A percentile compares a stretch with the other conserved stretches of the same genome.
phyloP scores from a whole-genome alignment of 1,140 invertebrate species.

The Mercenaria mercenaria region DNA sequence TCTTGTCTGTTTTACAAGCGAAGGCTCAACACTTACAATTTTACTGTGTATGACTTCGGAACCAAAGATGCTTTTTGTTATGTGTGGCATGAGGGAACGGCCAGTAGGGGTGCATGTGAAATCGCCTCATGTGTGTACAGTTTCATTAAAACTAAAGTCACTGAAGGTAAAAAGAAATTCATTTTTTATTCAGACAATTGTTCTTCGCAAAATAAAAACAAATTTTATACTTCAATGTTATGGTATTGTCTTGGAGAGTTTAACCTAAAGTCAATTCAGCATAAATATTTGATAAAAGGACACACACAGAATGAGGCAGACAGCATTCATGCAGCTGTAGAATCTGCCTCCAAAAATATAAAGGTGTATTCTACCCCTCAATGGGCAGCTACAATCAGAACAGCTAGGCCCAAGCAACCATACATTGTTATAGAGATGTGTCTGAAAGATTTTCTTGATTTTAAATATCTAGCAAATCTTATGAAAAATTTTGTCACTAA shows the following conservation, averaged over 20 bases:
- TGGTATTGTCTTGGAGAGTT: neutral
- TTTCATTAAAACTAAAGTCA: neutral
- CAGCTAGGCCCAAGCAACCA: neutral
- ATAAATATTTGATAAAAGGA: slow-evolving; percentile 11
- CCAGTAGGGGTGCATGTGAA: slow-evolving; percentile 2
- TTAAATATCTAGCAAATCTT: neutral
- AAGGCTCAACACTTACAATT: slow-evolving; percentile 38
- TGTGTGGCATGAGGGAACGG: neutral
- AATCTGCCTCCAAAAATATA: neutral
- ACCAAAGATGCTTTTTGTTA: slow-evolving; percentile 8
- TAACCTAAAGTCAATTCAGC: neutral
- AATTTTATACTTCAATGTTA: neutral
- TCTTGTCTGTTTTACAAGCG: slow-evolving; percentile 18
- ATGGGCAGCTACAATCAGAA: slow-evolving; percentile 8
- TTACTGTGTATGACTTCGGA: slow-evolving; percentile 18
- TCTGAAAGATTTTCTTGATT: neutral
- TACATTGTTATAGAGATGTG: neutral
- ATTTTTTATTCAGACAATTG: slow-evolving; percentile 6
- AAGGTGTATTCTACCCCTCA: neutral
- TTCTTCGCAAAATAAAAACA: neutral
- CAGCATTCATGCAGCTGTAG: neutral
- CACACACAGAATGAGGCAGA: slow-evolving; percentile 25
- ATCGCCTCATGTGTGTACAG: neutral
- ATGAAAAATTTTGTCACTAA: slow-evolving; percentile 43
- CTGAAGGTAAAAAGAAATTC: too few relatives aligned